Percentiles rank a stretch among this genome's conserved stretches.
Conservation (phyloP, 1,140 invertebrate species). For the Meloidogyne chitwoodi region DNA sequence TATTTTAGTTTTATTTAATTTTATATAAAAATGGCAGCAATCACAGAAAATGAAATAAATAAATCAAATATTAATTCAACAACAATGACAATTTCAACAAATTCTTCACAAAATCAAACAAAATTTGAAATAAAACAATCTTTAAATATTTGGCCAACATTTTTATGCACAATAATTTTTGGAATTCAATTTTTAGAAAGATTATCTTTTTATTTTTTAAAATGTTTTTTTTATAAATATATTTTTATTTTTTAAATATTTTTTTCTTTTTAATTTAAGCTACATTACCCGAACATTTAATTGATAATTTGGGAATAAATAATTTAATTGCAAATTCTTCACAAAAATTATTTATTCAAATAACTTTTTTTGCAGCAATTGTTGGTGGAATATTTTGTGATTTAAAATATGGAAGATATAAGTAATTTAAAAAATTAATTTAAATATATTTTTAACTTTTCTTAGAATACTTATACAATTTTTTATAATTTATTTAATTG, state of each 20-base stretch:
- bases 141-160: not conserved
- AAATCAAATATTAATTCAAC: not conserved
- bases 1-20: too few relatives aligned
- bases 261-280: not conserved
- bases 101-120: not conserved
- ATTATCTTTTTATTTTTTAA: not conserved
- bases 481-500: conserved; percentile 8
- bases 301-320: not conserved
- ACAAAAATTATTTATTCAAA: not conserved
- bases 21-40: too few relatives aligned
- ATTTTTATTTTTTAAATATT: not conserved
- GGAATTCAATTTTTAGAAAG: not conserved
- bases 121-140: not conserved
- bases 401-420: conserved; percentile 12
- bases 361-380: conserved; percentile 9
- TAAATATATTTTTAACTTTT: not conserved
- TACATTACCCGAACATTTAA: not conserved
- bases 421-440: not conserved
- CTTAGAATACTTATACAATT: not conserved
- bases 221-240: not conserved
- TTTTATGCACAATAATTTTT: not conserved
- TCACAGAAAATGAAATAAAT: too few relatives aligned
- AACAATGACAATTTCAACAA: not conserved
- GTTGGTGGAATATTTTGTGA: conserved; percentile 9
- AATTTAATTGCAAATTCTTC: not conserved